phyloP scores from a whole-genome alignment of 1,140 invertebrate genomes.

The Calephelis nemesis region DNA sequence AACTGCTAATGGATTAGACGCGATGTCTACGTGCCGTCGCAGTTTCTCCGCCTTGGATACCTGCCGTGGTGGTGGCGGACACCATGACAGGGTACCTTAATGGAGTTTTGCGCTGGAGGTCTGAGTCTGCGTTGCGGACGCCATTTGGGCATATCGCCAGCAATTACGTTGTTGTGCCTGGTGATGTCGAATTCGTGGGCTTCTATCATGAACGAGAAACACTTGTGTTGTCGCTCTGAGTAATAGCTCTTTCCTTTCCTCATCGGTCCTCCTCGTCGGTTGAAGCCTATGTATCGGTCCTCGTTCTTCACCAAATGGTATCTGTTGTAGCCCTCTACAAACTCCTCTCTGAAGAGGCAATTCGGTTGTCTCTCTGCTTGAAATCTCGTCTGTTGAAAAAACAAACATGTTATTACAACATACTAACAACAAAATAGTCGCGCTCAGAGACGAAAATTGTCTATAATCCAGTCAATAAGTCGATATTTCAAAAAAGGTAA shows the following conservation, averaged over 20 bases:
- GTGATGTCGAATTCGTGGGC: slow-evolving; percentile 68
- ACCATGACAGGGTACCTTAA: slow-evolving; percentile 57
- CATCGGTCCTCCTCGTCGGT: slow-evolving; percentile 60
- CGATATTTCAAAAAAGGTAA: too few species aligned
- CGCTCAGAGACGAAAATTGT: too few species aligned
- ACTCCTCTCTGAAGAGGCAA: slow-evolving; percentile 72
- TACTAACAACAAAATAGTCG: background rate
- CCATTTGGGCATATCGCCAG: slow-evolving; percentile 54
- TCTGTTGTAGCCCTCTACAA: slow-evolving; percentile 72
- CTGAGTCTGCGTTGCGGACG: slow-evolving; percentile 63
- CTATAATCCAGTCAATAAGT: too few species aligned
- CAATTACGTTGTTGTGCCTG: slow-evolving; percentile 60
- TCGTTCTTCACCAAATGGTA: slow-evolving; percentile 68
- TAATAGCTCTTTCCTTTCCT: slow-evolving; percentile 55
- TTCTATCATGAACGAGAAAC: slow-evolving; percentile 67
- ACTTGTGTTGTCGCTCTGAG: slow-evolving; percentile 55
- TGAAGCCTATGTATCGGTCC: slow-evolving; percentile 73
- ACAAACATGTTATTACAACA: slow-evolving; percentile 10
- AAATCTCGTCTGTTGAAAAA: slow-evolving; percentile 57
- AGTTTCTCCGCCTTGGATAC: slow-evolving; percentile 67
- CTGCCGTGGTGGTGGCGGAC: slow-evolving; percentile 66
- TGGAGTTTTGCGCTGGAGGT: slow-evolving; percentile 57
- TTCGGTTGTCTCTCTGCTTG: slow-evolving; percentile 71
- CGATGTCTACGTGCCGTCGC: slow-evolving; percentile 63
- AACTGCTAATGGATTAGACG: slow-evolving; percentile 56